Conservation (phyloP, 2,888 invertebrate genomes). For the Drosophila picticornis region DNA sequence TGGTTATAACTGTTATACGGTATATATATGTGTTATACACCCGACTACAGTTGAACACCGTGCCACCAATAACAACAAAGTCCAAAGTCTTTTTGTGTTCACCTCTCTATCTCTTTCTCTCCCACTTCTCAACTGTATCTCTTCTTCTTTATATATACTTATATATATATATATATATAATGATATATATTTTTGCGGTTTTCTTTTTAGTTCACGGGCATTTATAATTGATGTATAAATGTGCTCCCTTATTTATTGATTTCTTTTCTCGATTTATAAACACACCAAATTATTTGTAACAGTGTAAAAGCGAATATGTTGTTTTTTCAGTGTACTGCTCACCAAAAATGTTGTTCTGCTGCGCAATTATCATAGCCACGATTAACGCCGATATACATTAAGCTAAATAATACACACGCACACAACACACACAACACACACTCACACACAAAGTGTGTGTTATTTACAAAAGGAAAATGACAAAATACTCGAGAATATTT, state of each 20-base stretch:
- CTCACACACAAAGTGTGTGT: slow-evolving; percentile 17
- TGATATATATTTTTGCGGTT: slow-evolving; percentile 37
- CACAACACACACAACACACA: slow-evolving; percentile 40
- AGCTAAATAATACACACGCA: slow-evolving; percentile 59
- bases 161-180: slow-evolving; percentile 1
- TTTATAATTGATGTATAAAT: slow-evolving; percentile 5
- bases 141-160: slow-evolving; percentile 1
- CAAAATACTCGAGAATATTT: background rate
- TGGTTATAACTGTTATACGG: slow-evolving; percentile 64
- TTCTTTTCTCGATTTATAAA: slow-evolving; percentile 31
- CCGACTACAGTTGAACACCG: slow-evolving; percentile 26
- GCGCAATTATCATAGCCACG: slow-evolving; percentile 72
- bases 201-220: slow-evolving; percentile 16
- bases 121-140: slow-evolving; percentile 13
- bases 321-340: slow-evolving; percentile 80
- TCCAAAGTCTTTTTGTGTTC: slow-evolving; percentile 32
- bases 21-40: slow-evolving; percentile 56
- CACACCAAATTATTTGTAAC: slow-evolving; percentile 72
- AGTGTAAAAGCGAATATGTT: slow-evolving; percentile 81
- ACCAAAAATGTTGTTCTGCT: slow-evolving; percentile 73
- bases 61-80: slow-evolving; percentile 11
- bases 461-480: background rate
- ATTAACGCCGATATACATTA: slow-evolving; percentile 78
- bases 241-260: slow-evolving; percentile 32
- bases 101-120: slow-evolving; percentile 18